Percentiles rank a stretch among this genome's conserved stretches.
Conservation (phyloP, 2,797 vertebrate genomes). For the Arremon aurantiirostris region DNA sequence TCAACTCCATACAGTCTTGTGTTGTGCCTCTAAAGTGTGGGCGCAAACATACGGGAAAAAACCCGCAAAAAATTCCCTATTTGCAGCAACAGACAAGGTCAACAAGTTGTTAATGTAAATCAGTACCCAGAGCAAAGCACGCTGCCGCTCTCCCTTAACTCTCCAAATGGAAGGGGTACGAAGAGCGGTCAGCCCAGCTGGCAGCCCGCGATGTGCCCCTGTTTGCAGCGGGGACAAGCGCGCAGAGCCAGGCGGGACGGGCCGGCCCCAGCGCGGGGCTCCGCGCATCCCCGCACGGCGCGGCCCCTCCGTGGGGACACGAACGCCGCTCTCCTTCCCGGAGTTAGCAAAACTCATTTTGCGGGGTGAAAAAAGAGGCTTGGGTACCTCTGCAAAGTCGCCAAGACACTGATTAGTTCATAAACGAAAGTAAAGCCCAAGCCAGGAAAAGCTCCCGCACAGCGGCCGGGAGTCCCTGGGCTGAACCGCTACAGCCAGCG, state of each 20-base stretch:
- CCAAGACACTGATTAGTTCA: background rate
- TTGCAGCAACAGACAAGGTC: slow-evolving; percentile 2
- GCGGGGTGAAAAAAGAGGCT: background rate
- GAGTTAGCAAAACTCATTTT: background rate
- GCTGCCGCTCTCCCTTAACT: background rate
- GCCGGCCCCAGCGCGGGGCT: background rate
- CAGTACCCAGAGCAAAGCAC: background rate
- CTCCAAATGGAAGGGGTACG: background rate
- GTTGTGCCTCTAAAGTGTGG: background rate
- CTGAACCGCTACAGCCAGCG: background rate
- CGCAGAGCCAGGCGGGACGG: background rate
- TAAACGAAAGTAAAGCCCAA: slow-evolving; percentile 5
- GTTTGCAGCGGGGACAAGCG: background rate
- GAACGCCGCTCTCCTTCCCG: background rate
- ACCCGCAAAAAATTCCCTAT: accelerated
- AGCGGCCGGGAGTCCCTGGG: background rate
- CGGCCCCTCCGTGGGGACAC: background rate
- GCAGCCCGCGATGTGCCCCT: background rate
- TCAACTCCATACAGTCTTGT: background rate
- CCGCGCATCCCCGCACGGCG: background rate
- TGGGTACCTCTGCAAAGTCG: background rate
- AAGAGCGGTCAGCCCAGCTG: background rate
- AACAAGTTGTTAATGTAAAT: background rate
- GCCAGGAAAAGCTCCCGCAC: background rate
- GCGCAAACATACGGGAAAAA: accelerated